Base-by-base conservation (phyloP, 2,797 vertebrate species). In the Enteromius afrohamiltoni region DNA sequence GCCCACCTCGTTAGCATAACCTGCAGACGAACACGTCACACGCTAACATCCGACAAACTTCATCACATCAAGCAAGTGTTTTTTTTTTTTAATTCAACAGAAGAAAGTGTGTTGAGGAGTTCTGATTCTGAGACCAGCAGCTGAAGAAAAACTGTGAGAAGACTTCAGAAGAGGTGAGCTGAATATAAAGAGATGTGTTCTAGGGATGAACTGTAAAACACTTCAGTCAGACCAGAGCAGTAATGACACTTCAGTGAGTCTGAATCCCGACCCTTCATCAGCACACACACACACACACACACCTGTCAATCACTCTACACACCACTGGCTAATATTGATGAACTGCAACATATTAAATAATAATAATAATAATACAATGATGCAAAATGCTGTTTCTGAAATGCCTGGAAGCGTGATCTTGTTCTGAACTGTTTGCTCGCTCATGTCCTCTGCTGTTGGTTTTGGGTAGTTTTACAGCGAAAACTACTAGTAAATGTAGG, bases 1-100 rank as follows among this genome's bases (percentile, higher is more conserved):
- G 0, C 98, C 98, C 8, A 99, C 97, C 87, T 99, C 98, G 0
- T 99, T 99, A 88, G 98, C 96, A 0, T 99, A 99, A 79, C 98
- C 98, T 99, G 91, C 16, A n/a, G 80, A 29, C 5, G 2, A 26
- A 62, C 11, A 60, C 2, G 8, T 13, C 34, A 16, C 9, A 47
- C n/a, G n/a, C 55, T 58, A n/a, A 4, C 53, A 23, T 58, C n/a
- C 1, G 21, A 23, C 2, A n/a, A 55, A n/a, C 21, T 10, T 1
- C 11, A 26, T 60, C 58, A 60, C 31, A 34, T 4, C n/a, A 31
- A 31, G 29, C 29, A 31, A 31, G 29, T n/a, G n/a, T n/a, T n/a
- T n/a, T n/a, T n/a, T n/a, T n/a, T 31, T 31, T 31, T 31, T 31
- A 31, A 31, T 34, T 34, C 31, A 6, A 60, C 51, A 37, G 34